A percentile compares a stretch with the other conserved stretches of the same genome.
Conservation (phyloP, 2,797 vertebrate species). For the Limosa lapponica region DNA sequence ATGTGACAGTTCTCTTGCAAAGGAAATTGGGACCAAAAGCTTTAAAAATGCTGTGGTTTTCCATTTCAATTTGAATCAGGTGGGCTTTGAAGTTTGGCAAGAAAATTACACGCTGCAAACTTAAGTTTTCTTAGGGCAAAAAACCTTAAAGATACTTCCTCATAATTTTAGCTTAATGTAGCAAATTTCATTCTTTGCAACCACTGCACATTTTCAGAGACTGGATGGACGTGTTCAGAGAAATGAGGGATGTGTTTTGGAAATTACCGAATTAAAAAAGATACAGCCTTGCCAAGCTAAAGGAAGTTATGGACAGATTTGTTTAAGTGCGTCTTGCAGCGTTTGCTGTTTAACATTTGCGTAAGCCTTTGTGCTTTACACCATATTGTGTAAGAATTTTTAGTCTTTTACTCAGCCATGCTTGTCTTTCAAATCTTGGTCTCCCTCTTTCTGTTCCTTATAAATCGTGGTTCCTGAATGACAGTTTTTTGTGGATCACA, state of each 20-base stretch:
- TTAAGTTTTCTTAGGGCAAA: not conserved
- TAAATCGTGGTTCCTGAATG: not conserved
- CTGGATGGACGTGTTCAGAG: not conserved
- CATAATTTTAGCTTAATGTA: not conserved
- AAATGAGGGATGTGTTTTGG: not conserved
- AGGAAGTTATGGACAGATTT: not conserved
- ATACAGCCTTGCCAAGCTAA: not conserved
- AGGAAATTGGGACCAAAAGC: not conserved
- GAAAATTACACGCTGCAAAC: not conserved
- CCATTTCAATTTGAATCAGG: not conserved
- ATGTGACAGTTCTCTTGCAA: not conserved
- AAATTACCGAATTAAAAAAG: not conserved
- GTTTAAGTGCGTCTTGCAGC: not conserved
- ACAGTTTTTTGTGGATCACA: not conserved
- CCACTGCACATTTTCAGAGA: not conserved
- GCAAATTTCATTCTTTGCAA: not conserved
- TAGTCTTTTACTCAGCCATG: not conserved
- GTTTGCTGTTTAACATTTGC: not conserved
- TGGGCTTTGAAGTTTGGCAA: constrained; percentile 14
- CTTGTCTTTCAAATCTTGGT: not conserved
- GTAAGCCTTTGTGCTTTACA: not conserved
- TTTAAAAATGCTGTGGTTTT: not conserved
- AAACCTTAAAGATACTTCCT: not conserved
- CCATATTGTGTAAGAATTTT: not conserved
- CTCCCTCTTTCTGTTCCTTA: not conserved